Percentiles rank a stretch among this genome's conserved stretches.
Evolutionary conservation across 2,888 invertebrate genomes (phyloP).

Genomic region (Muschampia plurimacula): DNA sequence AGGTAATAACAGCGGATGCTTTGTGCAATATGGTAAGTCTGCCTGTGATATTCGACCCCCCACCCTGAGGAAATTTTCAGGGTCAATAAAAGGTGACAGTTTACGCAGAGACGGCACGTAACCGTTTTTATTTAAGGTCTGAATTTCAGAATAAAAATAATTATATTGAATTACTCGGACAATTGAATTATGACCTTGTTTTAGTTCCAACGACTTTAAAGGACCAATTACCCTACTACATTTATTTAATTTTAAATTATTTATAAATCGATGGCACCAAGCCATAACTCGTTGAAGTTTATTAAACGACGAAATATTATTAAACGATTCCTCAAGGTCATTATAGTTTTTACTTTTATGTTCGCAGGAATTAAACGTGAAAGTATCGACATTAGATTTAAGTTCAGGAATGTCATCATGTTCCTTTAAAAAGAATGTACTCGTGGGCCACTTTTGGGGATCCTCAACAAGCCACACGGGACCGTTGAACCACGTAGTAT

Average conservation of each 20-base stretch:
- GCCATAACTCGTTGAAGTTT: neutral
- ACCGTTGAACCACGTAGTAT: neutral
- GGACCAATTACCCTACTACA: neutral
- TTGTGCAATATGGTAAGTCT: neutral
- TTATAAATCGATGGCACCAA: neutral
- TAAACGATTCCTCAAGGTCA: neutral
- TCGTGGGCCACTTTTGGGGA: neutral
- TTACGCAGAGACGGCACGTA: neutral
- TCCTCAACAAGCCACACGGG: neutral
- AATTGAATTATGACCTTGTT: conserved; percentile 4
- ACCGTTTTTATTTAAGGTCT: neutral
- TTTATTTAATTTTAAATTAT: neutral
- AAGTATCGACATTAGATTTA: conserved; percentile 2
- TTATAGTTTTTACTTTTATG: neutral
- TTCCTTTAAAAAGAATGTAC: conserved; percentile 4
- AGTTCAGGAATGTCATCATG: neutral
- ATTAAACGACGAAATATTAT: neutral
- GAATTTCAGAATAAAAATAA: conserved; percentile 1
- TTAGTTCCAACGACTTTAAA: neutral
- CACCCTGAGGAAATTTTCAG: neutral
- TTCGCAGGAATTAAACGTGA: neutral
- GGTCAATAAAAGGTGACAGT: neutral
- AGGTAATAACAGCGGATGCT: conserved; percentile 1
- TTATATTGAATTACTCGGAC: neutral
- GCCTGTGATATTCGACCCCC: neutral